Evolutionary conservation across 2,797 vertebrate species (phyloP), one percentile per base, ranked within the genome.

Genomic region (Micropoecilia bifurca): DNA sequence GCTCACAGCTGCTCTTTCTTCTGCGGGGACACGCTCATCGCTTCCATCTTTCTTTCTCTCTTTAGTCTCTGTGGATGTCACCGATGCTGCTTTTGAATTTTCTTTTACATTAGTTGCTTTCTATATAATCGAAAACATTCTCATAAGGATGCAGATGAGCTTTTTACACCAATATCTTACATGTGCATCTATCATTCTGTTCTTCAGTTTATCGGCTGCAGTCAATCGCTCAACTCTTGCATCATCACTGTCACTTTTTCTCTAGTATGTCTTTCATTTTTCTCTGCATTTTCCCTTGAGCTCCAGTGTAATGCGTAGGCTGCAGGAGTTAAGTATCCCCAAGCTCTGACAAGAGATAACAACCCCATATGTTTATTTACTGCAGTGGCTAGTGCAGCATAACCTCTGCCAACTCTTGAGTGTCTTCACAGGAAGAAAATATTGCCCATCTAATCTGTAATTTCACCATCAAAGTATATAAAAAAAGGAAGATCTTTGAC

Each of bases 301-400:
- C 90, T 83, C 80, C 78, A 83, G 79, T 87, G 87, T 92, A 93
- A 93, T 92, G 90, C 94, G 86, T 82, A 80, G 74, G 80, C 82
- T 84, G 83, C 88, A 81, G 80, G 74, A 79, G 66, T 81, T 84
- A 85, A 86, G 79, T 53, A 74, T 84, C 88, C 88, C 79, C 79
- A 48, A 22, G 81, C 84, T 92, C 83, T 77, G 84, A 87, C 78
- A 80, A 81, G 82, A 80, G 83, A 91, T 93, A 94, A 91, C 89
- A 91, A 94, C 91, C 89, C 85, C 86, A 82, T 91, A 90, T 93
- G 92, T 86, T 75, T 93, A 93, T 91, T 90, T 88, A 87, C 90
- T 74, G 84, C 84, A 69, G 89, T 77, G 88, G 88, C 83, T 80
- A 68, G 79, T 78, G 86, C 89, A 80, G 88, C 68, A 77, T 75